These are phyloP conservation scores for Procambarus virginalis DNA, from an alignment of 1,140 invertebrate species.

Conservation along the genomic window DNA sequence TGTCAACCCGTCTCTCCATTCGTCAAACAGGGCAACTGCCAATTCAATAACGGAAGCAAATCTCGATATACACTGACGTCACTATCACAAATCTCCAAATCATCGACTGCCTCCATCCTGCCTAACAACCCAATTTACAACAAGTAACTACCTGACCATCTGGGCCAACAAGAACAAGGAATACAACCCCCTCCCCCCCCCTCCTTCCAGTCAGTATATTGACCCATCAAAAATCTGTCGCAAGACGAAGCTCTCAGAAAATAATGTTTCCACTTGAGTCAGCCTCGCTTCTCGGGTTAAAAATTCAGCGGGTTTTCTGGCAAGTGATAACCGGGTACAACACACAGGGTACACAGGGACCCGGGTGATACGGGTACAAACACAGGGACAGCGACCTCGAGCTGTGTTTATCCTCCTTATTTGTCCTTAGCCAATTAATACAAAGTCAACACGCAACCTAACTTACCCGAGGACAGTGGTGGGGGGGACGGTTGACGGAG, in stretches of 20 bases:
- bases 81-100: not conserved
- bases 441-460: slow-evolving; percentile 30
- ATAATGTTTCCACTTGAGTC: not conserved
- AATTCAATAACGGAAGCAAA: not conserved
- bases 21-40: not conserved
- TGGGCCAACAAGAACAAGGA: not conserved
- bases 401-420: slow-evolving; percentile 38
- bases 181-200: not conserved
- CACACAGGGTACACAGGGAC: too few species aligned
- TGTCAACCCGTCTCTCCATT: not conserved
- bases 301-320: slow-evolving; percentile 41
- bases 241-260: not conserved
- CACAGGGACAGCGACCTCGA: slow-evolving; percentile 16
- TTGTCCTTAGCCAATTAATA: slow-evolving; percentile 49
- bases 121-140: not conserved
- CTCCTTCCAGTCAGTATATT: not conserved
- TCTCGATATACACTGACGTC: not conserved
- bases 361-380: slow-evolving; percentile 15
- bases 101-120: not conserved
- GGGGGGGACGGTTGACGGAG: not conserved
- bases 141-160: not conserved
- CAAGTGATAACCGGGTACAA: not conserved
- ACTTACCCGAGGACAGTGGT: slow-evolving; percentile 30
- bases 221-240: not conserved
- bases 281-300: slow-evolving; percentile 13